These are phyloP conservation scores for Brachionus manjavacas DNA, from an alignment of 1,140 invertebrate genomes.

Conservation along the genomic window DNA sequence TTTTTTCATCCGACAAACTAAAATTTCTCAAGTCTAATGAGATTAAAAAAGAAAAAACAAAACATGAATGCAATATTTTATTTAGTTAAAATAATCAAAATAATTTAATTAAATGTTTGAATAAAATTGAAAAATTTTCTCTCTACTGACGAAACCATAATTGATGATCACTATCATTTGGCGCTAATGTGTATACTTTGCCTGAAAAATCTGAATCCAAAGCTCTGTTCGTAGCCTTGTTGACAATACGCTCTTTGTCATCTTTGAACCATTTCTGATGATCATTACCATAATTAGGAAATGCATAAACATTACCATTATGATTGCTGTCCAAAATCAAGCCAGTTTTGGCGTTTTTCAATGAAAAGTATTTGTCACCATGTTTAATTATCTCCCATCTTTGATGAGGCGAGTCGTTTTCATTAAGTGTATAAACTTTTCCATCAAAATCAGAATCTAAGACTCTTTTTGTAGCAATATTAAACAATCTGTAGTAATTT, in stretches of 20 bases:
- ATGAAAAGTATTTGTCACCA: not conserved
- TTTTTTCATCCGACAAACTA: no score
- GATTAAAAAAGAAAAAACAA: no score
- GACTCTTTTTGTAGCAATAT: not conserved
- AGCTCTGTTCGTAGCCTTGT: not conserved
- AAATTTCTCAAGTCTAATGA: no score
- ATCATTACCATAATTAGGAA: not conserved
- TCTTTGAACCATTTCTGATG: constrained; percentile 1
- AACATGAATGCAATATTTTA: not conserved
- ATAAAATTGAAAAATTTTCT: not conserved
- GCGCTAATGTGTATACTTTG: not conserved
- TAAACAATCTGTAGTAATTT: not conserved
- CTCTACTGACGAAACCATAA: not conserved
- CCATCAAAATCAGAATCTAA: not conserved
- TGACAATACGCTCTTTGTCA: not conserved
- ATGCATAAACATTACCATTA: not conserved
- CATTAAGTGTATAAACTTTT: not conserved
- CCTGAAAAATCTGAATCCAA: not conserved
- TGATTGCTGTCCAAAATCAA: not conserved
- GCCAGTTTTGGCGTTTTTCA: not conserved
- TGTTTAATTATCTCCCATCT: not conserved
- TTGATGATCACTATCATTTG: constrained; percentile 12
- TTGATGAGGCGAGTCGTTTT: not conserved
- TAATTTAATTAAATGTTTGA: not conserved
- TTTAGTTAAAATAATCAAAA: not conserved